These are phyloP conservation scores for Distichodus sexfasciatus DNA, from an alignment of 2,797 vertebrate genomes.

Conservation along the genomic window DNA sequence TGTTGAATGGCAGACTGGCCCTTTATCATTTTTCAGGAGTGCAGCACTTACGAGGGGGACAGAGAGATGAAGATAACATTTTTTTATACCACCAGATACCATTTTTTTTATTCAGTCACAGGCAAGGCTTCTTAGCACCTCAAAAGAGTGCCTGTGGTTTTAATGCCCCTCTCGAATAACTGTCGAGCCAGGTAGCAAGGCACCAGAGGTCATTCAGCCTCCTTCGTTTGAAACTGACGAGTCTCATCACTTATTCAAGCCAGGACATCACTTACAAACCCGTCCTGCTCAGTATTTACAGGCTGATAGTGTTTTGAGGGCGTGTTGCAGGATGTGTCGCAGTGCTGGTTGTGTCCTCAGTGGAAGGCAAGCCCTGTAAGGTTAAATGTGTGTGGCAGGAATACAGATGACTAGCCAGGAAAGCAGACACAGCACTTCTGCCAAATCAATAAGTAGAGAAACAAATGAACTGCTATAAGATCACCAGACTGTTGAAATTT, in stretches of 20 bases:
- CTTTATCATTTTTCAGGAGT: too few relatives aligned
- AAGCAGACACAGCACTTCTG: not conserved
- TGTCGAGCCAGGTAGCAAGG: not conserved
- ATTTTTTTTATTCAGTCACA: too few relatives aligned
- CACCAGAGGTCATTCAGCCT: not conserved
- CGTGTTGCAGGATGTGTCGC: slow-evolving; percentile 15
- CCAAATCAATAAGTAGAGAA: not conserved
- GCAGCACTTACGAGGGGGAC: too few relatives aligned
- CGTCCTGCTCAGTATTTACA: slow-evolving; percentile 33
- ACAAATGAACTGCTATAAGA: not conserved
- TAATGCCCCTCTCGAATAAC: too few relatives aligned
- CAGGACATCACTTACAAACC: not conserved
- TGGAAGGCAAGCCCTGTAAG: slow-evolving; percentile 21
- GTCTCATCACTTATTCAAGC: slow-evolving; percentile 14
- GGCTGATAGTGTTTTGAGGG: slow-evolving; percentile 19
- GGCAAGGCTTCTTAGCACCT: too few relatives aligned
- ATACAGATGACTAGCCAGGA: not conserved
- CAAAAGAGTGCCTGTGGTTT: too few relatives aligned
- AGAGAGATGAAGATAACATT: too few relatives aligned
- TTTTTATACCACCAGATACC: too few relatives aligned
- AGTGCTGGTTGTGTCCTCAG: not conserved
- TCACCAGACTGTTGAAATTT: not conserved
- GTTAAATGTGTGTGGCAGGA: slow-evolving; percentile 6
- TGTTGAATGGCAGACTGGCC: too few relatives aligned
- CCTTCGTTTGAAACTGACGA: not conserved